A percentile compares a stretch with the other conserved stretches of the same genome.
These are phyloP conservation scores for Chiroxiphia lanceolata DNA, from an alignment of 2,797 vertebrate species.

Conservation along the genomic window DNA sequence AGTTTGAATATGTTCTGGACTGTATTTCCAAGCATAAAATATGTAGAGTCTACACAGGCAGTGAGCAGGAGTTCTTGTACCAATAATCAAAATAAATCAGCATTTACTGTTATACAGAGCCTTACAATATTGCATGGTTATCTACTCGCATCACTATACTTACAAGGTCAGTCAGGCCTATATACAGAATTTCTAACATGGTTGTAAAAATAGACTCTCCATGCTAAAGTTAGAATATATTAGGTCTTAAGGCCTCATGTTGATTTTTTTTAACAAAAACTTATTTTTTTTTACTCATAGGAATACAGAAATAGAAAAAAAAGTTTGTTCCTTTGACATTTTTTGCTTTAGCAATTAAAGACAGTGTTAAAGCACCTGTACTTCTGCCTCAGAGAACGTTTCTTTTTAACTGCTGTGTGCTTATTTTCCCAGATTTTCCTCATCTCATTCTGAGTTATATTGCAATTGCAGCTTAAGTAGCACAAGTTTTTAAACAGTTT, in stretches of 20 bases:
- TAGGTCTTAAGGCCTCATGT: constrained; percentile 61
- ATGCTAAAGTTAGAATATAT: constrained; percentile 57
- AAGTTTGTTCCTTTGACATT: neutral
- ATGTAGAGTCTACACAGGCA: constrained; percentile 59
- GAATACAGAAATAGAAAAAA: neutral
- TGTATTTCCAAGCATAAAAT: constrained; percentile 61
- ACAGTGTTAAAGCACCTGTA: neutral
- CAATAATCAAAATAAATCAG: constrained; percentile 36
- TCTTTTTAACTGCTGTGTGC: neutral
- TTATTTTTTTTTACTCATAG: neutral
- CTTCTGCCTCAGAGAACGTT: neutral
- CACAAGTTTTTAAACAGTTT: neutral
- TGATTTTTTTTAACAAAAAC: neutral
- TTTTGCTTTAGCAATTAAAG: constrained; percentile 13
- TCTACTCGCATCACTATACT: constrained; percentile 68
- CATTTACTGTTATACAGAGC: constrained; percentile 48
- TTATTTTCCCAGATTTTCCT: neutral
- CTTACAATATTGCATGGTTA: constrained; percentile 38
- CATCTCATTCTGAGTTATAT: neutral
- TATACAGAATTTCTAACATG: constrained; percentile 54
- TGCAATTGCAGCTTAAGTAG: neutral
- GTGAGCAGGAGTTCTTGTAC: constrained; percentile 58
- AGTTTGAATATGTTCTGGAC: constrained; percentile 65
- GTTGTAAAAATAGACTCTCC: constrained; percentile 64
- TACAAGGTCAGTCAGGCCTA: constrained; percentile 67